Conservation (phyloP, 2,888 invertebrate species). For the Heteropelma amictum region DNA sequence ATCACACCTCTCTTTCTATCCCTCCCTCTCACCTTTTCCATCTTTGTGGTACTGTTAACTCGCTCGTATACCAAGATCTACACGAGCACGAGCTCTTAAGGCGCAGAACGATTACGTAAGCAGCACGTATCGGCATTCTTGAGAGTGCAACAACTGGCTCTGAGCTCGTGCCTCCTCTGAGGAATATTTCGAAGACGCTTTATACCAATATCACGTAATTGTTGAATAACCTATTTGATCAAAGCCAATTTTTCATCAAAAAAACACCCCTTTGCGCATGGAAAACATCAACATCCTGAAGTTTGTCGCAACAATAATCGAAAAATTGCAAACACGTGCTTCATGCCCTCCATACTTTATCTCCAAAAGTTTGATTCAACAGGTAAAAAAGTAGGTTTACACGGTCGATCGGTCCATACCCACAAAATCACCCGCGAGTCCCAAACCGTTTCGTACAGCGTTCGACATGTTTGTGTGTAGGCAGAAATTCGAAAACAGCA, state of each 20-base stretch:
- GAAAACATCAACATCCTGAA: background rate
- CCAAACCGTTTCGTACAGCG: no score
- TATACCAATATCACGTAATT: background rate
- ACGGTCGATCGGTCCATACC: background rate
- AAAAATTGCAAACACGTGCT: constrained; percentile 47
- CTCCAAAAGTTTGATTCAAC: constrained; percentile 17
- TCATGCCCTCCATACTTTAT: background rate
- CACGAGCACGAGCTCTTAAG: constrained; percentile 15
- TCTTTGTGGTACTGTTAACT: no score
- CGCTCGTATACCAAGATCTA: background rate
- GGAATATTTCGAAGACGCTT: constrained; percentile 11
- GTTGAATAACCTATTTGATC: no score
- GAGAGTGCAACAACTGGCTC: constrained; percentile 45
- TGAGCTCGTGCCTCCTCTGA: constrained; percentile 33
- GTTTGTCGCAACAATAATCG: background rate
- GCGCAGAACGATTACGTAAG: constrained; percentile 41
- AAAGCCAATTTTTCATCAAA: no score
- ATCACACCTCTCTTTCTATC: constrained; percentile 46
- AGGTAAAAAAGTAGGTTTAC: background rate
- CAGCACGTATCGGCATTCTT: constrained; percentile 42
- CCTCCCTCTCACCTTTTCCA: no score
- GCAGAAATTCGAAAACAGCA: background rate
- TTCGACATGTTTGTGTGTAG: background rate
- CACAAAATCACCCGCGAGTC: no score
- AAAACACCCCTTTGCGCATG: background rate